Base-by-base conservation (phyloP, 2,797 vertebrate genomes). In the Enteromius viviparus region DNA sequence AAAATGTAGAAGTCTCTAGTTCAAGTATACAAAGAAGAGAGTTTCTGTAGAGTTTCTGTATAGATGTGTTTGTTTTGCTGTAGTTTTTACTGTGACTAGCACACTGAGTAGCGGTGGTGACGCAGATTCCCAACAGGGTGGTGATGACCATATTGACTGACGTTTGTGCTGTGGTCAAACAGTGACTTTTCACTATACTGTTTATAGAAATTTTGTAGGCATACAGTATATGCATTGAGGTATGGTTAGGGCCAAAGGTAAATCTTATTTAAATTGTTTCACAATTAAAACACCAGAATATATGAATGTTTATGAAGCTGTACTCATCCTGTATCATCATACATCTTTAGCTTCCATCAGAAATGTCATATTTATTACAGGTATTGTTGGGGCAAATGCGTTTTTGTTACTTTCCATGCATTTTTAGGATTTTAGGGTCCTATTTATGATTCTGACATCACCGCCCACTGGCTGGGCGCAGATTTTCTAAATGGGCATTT, bases 121-220 rank as follows among this genome's bases (percentile, higher is more conserved):
- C 58, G 75, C 75, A 77, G 58, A 64, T 45, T 77, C n/a, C 58
- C 75, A 77, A 10, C 58, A 45, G 37, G 40, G 32, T 49, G 45
- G 51, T 21, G 58, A 55, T 82, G 70, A 65, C 47, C 45, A 14
- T 40, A 32, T 72, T 11, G 55, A 40, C 42, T 53, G 42, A 80
- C 5, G 9, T 45, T 62, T 76, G 75, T 62, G 55, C 53, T 76
- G 34, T 42, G 75, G 55, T 45, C 75, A 77, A 45, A 26, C 40
- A 47, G 1, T 64, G 58, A 60, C 21, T 7, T 58, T 40, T 76
- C 23, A 53, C 51, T 76, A 12, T 76, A 12, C 21, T 9, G 11
- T 32, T 58, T 40, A 58, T 15, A 55, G 21, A 29, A 53, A 14
- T 55, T 21, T 10, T 21, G 5, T 53, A 21, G 26, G 45, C 29